phyloP scores from a whole-genome alignment of 2,113 vertebrate genomes.

The Hassar affinis region DNA sequence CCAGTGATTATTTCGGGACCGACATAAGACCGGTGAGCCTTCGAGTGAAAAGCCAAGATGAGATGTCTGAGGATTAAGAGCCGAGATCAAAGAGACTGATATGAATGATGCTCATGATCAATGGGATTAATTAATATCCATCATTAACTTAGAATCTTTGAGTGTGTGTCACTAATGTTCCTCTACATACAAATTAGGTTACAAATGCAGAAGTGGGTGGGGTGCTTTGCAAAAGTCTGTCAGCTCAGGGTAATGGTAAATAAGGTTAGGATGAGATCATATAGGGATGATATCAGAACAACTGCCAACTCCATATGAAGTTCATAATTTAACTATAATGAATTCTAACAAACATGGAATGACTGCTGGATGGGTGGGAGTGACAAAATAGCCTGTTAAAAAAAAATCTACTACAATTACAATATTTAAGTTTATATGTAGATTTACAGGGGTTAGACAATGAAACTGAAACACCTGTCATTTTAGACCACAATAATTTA shows the following conservation, averaged over 20 bases:
- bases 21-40: background rate
- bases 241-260: background rate
- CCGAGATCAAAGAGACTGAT: background rate
- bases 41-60: background rate
- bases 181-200: background rate
- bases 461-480: too few species aligned
- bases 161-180: background rate
- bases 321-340: background rate
- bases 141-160: background rate
- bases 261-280: background rate
- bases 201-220: background rate
- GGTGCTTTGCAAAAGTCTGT: background rate
- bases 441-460: too few species aligned
- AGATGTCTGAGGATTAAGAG: background rate
- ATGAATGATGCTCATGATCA: background rate
- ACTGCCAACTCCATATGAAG: background rate
- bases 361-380: background rate
- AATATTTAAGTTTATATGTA: too few species aligned
- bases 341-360: background rate
- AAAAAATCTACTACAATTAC: too few species aligned
- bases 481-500: too few species aligned
- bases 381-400: background rate
- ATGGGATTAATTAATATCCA: background rate
- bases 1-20: background rate
- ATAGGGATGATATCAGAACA: background rate